Base-by-base conservation (phyloP, 2,888 invertebrate species). In the Agrypnus murinus region DNA sequence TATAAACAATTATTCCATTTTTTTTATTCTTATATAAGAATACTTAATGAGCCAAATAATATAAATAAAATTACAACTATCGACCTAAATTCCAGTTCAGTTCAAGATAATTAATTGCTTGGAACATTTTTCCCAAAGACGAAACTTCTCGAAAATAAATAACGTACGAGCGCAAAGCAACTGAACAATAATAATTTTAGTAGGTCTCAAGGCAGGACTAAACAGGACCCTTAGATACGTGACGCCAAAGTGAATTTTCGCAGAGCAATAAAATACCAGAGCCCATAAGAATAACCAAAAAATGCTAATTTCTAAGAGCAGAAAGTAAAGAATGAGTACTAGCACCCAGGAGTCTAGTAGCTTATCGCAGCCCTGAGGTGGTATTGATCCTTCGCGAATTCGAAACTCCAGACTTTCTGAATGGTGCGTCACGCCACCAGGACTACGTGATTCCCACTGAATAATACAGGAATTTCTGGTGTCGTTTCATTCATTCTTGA, bases 341-440 rank as follows among this genome's bases (percentile, higher is more conserved):
- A 53, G 50, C 40, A 38, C 46, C 65, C 46, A 10, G 57, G 45
- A 55, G 55, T 36, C 57, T 64, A 43, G 34, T 19, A 48, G 58
- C 50, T 62, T 55, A 55, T 55, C 36, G 53, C 55, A 53, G 60
- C 66, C 68, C 53, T 34, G 62, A 55, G 60, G 68, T 50, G 45
- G 55, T 68, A 68, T 68, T 68, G 68, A 68, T 68, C 62, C 68
- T 62, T 36, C 53, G 48, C 38, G 62, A 55, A 40, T 62, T 68
- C 55, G 55, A 55, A 66, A 68, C 57, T 62, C 60, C 62, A 60
- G 53, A 62, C 62, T 68, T 65, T 55, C 58, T 68, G 68, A 68
- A 68, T 68, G 68, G 68, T 40, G 45, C 60, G 62, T 62, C 68
- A 62, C 68, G 60, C 62, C 62, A 62, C 62, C 62, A 58, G 43